Percentiles rank a stretch among this genome's conserved stretches.
These are phyloP conservation scores for Micronisus gabar DNA, from an alignment of 2,113 vertebrate genomes.

Conservation along the genomic window DNA sequence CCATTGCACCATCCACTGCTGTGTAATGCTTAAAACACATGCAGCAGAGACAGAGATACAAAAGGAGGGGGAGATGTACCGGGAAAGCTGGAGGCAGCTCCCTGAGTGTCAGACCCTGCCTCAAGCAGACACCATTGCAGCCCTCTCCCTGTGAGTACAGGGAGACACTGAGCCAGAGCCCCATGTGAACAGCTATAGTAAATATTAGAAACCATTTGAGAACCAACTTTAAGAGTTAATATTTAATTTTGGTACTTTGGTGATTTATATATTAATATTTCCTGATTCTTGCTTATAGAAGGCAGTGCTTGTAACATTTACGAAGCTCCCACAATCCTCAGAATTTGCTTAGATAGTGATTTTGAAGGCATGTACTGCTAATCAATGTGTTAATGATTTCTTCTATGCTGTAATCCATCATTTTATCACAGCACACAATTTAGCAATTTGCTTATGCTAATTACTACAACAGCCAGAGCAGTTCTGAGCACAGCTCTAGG, in stretches of 20 bases:
- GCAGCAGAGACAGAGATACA: background rate
- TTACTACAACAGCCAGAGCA: slow-evolving; percentile 28
- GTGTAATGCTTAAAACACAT: background rate
- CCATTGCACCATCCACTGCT: background rate
- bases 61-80: background rate
- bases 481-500: slow-evolving; percentile 31
- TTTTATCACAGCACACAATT: slow-evolving; percentile 51
- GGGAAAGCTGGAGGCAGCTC: background rate
- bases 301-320: background rate
- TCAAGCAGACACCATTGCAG: background rate
- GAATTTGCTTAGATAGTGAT: slow-evolving; percentile 5
- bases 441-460: slow-evolving; percentile 65
- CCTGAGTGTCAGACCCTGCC: background rate
- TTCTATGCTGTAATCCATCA: slow-evolving; percentile 51
- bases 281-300: background rate
- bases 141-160: background rate
- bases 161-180: background rate
- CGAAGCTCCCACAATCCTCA: background rate
- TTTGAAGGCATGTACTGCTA: slow-evolving; percentile 38
- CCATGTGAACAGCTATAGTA: background rate
- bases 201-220: background rate
- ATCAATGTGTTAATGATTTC: slow-evolving; percentile 59
- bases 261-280: background rate
- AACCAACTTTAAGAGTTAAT: background rate
- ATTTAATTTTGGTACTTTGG: background rate